Base-by-base conservation (phyloP, 2,113 vertebrate genomes). In the Alexandromys fortis region DNA sequence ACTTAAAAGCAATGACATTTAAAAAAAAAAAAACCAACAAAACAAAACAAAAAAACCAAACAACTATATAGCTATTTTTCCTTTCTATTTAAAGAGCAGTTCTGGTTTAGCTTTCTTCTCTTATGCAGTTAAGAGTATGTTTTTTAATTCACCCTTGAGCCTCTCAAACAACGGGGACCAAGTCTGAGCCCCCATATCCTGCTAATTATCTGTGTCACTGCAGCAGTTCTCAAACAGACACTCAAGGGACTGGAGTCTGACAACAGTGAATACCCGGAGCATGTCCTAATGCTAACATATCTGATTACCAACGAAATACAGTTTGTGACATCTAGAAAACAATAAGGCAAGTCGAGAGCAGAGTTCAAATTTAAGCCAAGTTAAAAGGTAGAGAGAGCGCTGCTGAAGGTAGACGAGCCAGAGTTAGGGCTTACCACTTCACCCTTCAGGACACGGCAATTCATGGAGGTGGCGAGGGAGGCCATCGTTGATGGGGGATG, bases 371-470 rank as follows among this genome's bases (percentile, higher is more conserved):
- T 52, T 3, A n/a, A 86, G 83, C 19, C 7, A 5, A 72, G 72
- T 7, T 52, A 22, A 58, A 63, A 42, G 4, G 47, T 21, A 42
- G 21, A 0, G 2, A 3, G 63, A 92, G 70, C 9, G 2, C 8
- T 78, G 92, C 70, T 0, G 89, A 79, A 38, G 90, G 45, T 3
- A 33, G 33, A 77, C 52, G 5, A 70, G 65, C 94, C 96, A 70
- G 70, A 78, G 30, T 78, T 4, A 47, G 19, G 67, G 97, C 99
- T 99, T 98, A 99, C 99, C 98, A 99, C 98, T 98, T 99, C 99
- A 61, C 98, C 98, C 99, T 98, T 94, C 79, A 96, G 95, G 81
- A 86, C 92, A 81, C 75, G 88, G 96, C 72, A 77, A 77, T 87
- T 82, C 98, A 93, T 89, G 21, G 91, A 92, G 91, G 96, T 95